Percentiles rank a stretch among this genome's conserved stretches.
These are phyloP conservation scores for Arctocebus calabarensis DNA, from an alignment of 2,797 vertebrate genomes.

Conservation along the genomic window DNA sequence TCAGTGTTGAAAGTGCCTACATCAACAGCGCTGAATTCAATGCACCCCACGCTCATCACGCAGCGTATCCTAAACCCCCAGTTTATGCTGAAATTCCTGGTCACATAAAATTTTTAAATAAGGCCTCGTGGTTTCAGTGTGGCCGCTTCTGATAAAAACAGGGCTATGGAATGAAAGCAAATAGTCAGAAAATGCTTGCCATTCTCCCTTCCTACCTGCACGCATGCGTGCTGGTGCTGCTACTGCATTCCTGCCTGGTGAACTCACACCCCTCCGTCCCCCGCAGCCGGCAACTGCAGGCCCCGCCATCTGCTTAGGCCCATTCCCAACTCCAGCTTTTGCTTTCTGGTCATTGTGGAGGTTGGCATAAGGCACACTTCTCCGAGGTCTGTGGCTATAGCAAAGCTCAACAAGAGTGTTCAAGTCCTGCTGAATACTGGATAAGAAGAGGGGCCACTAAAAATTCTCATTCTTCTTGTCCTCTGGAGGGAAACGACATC, in stretches of 20 bases:
- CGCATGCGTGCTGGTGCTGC: neutral
- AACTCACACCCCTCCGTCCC: neutral
- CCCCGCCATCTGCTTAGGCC: neutral
- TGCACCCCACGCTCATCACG: neutral
- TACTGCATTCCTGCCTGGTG: neutral
- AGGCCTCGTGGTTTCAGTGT: neutral
- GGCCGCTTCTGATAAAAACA: neutral
- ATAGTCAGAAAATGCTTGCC: neutral
- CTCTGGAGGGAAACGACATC: neutral
- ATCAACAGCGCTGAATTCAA: neutral
- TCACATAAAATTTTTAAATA: neutral
- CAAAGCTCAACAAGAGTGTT: conserved; percentile 11
- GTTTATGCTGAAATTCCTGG: neutral
- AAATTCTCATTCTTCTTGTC: neutral
- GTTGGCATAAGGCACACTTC: neutral
- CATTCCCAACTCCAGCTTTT: conserved; percentile 5
- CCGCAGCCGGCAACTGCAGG: neutral
- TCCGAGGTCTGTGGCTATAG: neutral
- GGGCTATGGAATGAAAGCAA: neutral
- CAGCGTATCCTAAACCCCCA: neutral
- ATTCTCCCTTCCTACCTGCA: neutral
- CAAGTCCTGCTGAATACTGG: neutral
- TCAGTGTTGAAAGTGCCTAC: neutral
- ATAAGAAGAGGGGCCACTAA: neutral
- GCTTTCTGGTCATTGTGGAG: neutral